Evolutionary conservation across 2,888 invertebrate species (phyloP).

Genomic region (Augiades crinisus): DNA sequence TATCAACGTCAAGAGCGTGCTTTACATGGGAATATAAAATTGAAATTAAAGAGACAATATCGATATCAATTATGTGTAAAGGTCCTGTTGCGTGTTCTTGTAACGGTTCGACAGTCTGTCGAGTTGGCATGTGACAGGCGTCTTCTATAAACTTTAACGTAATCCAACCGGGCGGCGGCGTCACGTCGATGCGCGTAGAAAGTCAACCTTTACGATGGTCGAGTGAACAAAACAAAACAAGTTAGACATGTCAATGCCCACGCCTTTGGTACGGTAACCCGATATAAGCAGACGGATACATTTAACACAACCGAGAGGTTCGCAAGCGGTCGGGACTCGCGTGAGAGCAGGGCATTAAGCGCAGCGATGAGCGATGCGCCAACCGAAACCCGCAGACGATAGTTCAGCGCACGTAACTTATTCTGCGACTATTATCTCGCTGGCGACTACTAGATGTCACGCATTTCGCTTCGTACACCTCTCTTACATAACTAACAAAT

Average conservation of each 20-base stretch:
- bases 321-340: slow-evolving; percentile 43
- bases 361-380: slow-evolving; percentile 49
- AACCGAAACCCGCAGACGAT: slow-evolving; percentile 41
- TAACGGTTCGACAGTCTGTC: slow-evolving; percentile 43
- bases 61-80: slow-evolving; percentile 19
- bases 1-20: not conserved
- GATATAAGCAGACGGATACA: slow-evolving; percentile 76
- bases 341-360: slow-evolving; percentile 43
- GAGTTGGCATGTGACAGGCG: slow-evolving; percentile 61
- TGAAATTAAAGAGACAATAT: slow-evolving; percentile 17
- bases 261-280: slow-evolving; percentile 77
- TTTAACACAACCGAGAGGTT: slow-evolving; percentile 71
- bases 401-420: slow-evolving; percentile 49
- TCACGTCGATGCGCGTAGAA: slow-evolving; percentile 74
- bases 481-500: slow-evolving; percentile 10
- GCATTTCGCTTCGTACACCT: slow-evolving; percentile 46
- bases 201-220: slow-evolving; percentile 73
- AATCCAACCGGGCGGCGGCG: slow-evolving; percentile 58
- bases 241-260: slow-evolving; percentile 79
- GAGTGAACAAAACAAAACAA: slow-evolving; percentile 77
- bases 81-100: slow-evolving; percentile 29
- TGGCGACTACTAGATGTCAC: slow-evolving; percentile 63
- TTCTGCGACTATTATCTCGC: slow-evolving; percentile 50
- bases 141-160: slow-evolving; percentile 55
- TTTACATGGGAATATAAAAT: slow-evolving; percentile 4